Base-by-base conservation (phyloP, 2,113 vertebrate genomes). In the Atrichornis clamosus region DNA sequence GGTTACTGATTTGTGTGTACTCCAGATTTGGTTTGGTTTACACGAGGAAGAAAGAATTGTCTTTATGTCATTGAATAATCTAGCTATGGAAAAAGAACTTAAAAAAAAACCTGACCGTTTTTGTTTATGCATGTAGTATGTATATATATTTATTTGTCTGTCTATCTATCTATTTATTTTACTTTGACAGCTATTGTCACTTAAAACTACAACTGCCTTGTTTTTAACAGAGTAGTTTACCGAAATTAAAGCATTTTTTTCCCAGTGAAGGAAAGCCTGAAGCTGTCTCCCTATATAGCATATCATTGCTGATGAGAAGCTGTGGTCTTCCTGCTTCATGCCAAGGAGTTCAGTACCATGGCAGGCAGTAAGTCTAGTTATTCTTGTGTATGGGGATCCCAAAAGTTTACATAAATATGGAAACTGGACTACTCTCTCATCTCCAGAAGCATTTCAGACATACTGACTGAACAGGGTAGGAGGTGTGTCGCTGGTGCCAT, bases 401-500 rank as follows among this genome's bases (percentile, higher is more conserved):
- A 28, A 2, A 70, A 73, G 26, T 58, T 39, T 52, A 30, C 16
- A 14, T 52, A 8, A 30, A 35, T 33, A 27, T 28, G 26, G 37
- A 60, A 81, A 52, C 4, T 4, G 2, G 14, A 44, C 18, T 67
- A 3, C 11, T 2, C 7, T 69, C 42, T 83, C 22, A 13, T 56
- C 10, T 84, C 59, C 56, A 74, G 73, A 47, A 93, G 24, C 30
- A 26, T 9, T 80, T 80, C 55, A 65, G 76, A 15, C 12, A 11
- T 44, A 23, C 44, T 72, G 58, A 44, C 24, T 28, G 72, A 44
- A 18, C 67, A 52, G 37, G 21, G 12, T 9, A 50, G 46, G 65
- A 87, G 11, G 16, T 63, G 2, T 35, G 19, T 50, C 2, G 1
- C 2, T 6, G 50, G 28, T 0, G 0, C 18, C 44, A 5, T 12